Base-by-base conservation (phyloP, 2,888 invertebrate species). In the Pilophorus perplexus region DNA sequence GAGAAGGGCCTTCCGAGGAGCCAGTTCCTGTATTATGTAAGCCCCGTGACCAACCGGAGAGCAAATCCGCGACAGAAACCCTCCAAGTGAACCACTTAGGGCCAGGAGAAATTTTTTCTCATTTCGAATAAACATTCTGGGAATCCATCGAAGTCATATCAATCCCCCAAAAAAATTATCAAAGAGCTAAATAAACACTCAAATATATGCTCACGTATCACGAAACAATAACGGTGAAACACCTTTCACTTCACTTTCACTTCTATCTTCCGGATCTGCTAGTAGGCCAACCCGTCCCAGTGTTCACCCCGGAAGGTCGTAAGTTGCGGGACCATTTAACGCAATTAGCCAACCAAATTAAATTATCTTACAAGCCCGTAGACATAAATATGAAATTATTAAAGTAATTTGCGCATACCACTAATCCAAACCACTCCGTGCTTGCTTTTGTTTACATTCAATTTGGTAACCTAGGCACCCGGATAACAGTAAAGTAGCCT, bases 241-340 rank as follows among this genome's bases (percentile, higher is more conserved):
- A 62, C 62, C 62, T 62, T 62, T 62, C 62, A 62, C 62, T 62
- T 62, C 44, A 62, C 62, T 62, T 62, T 62, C 62, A 62, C 62
- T 62, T 28, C 20, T 20, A 46, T 62, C 62, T 62, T 62, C 62
- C 62, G 62, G 62, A 62, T 62, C 55, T 38, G 55, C 37, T 38
- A 33, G 55, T 55, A 55, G 55, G 55, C 16, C 55, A 55, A 37
- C 37, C 55, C 27, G 52, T 14, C 20, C 52, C 52, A 52, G 52
- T 52, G 52, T 52, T 52, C 28, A 28, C 52, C 52, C 28, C 52
- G 27, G 5, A 52, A 23, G 46, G n/a, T n/a, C 33, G 33, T 12
- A 12, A 33, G 12, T 12, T 10, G 52, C 27, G 1, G 10, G 52
- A 2, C 1, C n/a, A 28, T 18, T 52, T 3, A 2, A 5, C 48